These are phyloP conservation scores for Antheraea mylitta DNA, from an alignment of 1,140 invertebrate genomes.

Conservation along the genomic window DNA sequence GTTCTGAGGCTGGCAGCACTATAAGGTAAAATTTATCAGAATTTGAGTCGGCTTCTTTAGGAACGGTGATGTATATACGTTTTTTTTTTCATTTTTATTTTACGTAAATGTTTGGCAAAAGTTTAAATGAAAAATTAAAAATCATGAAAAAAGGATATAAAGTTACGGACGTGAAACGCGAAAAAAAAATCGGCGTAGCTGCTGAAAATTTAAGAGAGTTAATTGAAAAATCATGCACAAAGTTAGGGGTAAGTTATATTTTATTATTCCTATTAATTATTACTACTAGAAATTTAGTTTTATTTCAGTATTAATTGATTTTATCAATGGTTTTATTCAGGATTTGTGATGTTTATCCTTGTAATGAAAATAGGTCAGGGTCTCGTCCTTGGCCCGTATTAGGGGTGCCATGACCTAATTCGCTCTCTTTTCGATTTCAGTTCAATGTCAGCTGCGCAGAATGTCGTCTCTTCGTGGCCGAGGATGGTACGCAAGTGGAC, in stretches of 20 bases:
- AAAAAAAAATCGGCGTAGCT: constrained; percentile 84
- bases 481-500: constrained; percentile 87
- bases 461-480: constrained; percentile 75
- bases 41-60: not conserved
- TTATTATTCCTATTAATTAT: constrained; percentile 13
- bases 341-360: constrained; percentile 27
- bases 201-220: constrained; percentile 82
- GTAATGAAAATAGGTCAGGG: constrained; percentile 47
- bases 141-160: constrained; percentile 84
- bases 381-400: constrained; percentile 48
- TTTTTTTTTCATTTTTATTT: constrained; percentile 5
- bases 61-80: not conserved
- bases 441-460: constrained; percentile 67
- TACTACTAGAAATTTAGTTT: not conserved
- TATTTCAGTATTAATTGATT: not conserved
- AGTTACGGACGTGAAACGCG: constrained; percentile 83
- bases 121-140: constrained; percentile 22
- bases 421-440: constrained; percentile 45
- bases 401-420: constrained; percentile 57
- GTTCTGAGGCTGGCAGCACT: too few species aligned
- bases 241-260: constrained; percentile 82
- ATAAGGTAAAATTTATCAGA: not conserved
- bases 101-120: not conserved
- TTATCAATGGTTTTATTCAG: constrained; percentile 29
- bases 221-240: constrained; percentile 82